A percentile compares a stretch with the other conserved stretches of the same genome.
Evolutionary conservation across 2,888 invertebrate species (phyloP).

Genomic region (Coecobrya sp.): DNA sequence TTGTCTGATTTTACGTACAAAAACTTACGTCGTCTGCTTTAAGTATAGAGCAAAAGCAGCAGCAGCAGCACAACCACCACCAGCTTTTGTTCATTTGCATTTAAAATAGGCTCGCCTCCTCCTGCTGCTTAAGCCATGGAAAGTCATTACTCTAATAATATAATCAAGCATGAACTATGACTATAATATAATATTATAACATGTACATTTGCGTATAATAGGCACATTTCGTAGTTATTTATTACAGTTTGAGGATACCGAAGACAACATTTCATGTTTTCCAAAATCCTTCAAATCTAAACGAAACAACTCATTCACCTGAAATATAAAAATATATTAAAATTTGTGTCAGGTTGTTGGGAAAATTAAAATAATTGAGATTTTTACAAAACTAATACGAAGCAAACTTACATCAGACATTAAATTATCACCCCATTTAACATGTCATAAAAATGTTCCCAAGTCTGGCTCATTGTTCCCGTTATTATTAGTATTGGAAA

Average conservation of each 20-base stretch:
- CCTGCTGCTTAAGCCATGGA: conserved; percentile 49
- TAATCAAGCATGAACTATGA: conserved; percentile 4
- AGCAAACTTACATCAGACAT: conserved; percentile 26
- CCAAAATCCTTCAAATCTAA: conserved; percentile 26
- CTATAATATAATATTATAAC: conserved; percentile 12
- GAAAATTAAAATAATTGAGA: neutral
- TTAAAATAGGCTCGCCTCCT: conserved; percentile 69
- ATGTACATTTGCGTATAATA: neutral
- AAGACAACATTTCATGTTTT: conserved; percentile 38
- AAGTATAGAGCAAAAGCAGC: conserved; percentile 19
- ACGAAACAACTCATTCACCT: conserved; percentile 44
- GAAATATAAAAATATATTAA: conserved; percentile 31
- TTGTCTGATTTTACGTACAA: conserved; percentile 62
- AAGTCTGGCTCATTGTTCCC: neutral
- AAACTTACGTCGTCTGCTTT: conserved; percentile 46
- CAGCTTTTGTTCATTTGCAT: conserved; percentile 76
- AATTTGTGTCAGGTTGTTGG: conserved; percentile 11
- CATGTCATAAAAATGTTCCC: conserved; percentile 35
- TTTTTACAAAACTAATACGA: neutral
- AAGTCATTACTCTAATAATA: conserved; percentile 64
- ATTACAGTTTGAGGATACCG: conserved; percentile 14
- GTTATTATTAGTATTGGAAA: conserved; percentile 7
- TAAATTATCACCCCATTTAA: conserved; percentile 44
- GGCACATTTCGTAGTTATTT: conserved; percentile 2
- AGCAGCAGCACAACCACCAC: neutral